Conservation (phyloP, 2,888 invertebrate species). For the Tetropium fuscum region DNA sequence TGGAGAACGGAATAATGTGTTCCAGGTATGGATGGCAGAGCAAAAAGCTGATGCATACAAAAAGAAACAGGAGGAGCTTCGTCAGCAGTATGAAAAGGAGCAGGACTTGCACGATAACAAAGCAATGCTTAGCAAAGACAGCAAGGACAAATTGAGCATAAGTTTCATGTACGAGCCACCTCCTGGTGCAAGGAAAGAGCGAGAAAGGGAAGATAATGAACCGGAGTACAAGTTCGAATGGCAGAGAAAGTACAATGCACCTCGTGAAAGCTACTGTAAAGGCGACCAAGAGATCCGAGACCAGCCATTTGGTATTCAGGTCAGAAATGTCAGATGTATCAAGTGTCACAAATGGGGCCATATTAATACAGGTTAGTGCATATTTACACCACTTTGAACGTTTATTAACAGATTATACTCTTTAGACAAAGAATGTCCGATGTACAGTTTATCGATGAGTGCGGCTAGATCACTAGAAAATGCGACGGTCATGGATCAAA, state of each 20-base stretch:
- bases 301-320: slow-evolving; percentile 98
- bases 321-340: slow-evolving; percentile 96
- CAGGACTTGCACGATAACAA: slow-evolving; percentile 96
- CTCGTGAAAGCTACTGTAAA: slow-evolving; percentile 97
- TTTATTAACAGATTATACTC: slow-evolving; percentile 38
- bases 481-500: slow-evolving; percentile 75
- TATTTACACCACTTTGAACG: background rate
- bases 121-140: slow-evolving; percentile 96
- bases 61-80: slow-evolving; percentile 96
- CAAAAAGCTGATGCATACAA: slow-evolving; percentile 97
- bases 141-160: slow-evolving; percentile 97
- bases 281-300: slow-evolving; percentile 97
- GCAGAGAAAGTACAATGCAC: slow-evolving; percentile 99
- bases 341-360: slow-evolving; percentile 99
- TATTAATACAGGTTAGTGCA: slow-evolving; percentile 82
- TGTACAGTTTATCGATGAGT: slow-evolving; percentile 88
- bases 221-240: slow-evolving; percentile 99
- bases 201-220: slow-evolving; percentile 92
- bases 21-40: slow-evolving; percentile 98
- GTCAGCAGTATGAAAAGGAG: slow-evolving; percentile 98
- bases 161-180: slow-evolving; percentile 99
- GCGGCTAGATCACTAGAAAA: slow-evolving; percentile 79
- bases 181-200: slow-evolving; percentile 93
- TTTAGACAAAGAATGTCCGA: slow-evolving; percentile 93
- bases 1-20: too few species aligned